Evolutionary conservation across 2,797 vertebrate genomes (phyloP).

Genomic region (Pempheris klunzingeri): DNA sequence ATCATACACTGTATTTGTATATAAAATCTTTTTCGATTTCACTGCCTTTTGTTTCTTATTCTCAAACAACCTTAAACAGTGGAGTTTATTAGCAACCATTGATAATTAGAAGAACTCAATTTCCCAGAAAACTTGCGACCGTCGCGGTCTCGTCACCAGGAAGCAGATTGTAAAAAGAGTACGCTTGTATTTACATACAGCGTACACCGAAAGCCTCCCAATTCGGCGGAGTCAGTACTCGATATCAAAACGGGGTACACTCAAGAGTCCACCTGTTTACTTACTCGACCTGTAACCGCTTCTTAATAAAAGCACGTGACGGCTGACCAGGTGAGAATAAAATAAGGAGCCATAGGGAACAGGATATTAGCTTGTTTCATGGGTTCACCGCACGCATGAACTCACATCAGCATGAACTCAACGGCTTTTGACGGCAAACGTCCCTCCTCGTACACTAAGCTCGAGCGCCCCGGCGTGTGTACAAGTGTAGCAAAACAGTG

Average conservation of each 20-base stretch:
- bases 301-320: neutral
- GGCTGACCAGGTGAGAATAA: neutral
- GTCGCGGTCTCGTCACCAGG: slow-evolving; percentile 24
- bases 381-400: neutral
- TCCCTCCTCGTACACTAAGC: too few relatives aligned
- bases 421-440: neutral
- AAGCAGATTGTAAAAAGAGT: neutral
- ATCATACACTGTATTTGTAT: too few relatives aligned
- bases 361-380: neutral
- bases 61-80: neutral
- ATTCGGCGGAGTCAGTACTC: neutral
- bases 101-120: slow-evolving; percentile 36
- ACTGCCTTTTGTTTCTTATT: too few relatives aligned
- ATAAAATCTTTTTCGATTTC: too few relatives aligned
- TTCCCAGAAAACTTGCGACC: slow-evolving; percentile 43
- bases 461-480: neutral
- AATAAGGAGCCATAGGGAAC: too few relatives aligned
- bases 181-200: fast-evolving
- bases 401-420: neutral
- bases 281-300: fast-evolving
- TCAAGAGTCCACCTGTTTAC: neutral
- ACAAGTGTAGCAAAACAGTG: too few relatives aligned
- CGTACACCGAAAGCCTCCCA: neutral
- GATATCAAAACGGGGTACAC: neutral
- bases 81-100: neutral